phyloP scores from a whole-genome alignment of 2,888 invertebrate genomes.

The Endomychus coccineus region DNA sequence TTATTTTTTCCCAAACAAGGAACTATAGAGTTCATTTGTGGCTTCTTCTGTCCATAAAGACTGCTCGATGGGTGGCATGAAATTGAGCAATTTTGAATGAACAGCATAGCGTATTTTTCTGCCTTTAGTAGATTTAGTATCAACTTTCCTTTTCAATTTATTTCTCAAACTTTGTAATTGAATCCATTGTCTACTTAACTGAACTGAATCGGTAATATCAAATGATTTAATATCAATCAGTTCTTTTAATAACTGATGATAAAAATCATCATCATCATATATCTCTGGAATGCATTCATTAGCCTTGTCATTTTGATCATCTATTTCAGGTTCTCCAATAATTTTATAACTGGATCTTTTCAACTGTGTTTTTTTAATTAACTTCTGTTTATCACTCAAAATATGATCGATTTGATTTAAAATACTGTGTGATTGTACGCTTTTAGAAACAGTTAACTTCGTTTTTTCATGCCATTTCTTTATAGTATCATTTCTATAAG shows the following conservation, averaged over 20 bases:
- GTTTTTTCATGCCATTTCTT: slow-evolving; percentile 96
- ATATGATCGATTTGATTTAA: slow-evolving; percentile 81
- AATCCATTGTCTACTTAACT: slow-evolving; percentile 83
- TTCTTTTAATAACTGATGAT: slow-evolving; percentile 86
- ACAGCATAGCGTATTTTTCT: slow-evolving; percentile 81
- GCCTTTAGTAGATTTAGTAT: slow-evolving; percentile 91
- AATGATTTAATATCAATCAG: slow-evolving; percentile 87
- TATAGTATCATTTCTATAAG: slow-evolving; percentile 71
- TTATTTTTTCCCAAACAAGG: slow-evolving; percentile 63
- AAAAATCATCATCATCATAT: slow-evolving; percentile 96
- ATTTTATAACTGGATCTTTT: slow-evolving; percentile 68
- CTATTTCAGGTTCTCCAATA: slow-evolving; percentile 48
- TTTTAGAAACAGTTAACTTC: slow-evolving; percentile 58
- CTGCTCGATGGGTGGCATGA: slow-evolving; percentile 74
- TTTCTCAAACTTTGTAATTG: slow-evolving; percentile 85
- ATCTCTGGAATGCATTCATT: slow-evolving; percentile 72
- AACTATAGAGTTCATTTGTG: slow-evolving; percentile 71
- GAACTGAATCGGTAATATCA: slow-evolving; percentile 74
- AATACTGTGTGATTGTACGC: slow-evolving; percentile 49
- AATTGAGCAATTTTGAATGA: slow-evolving; percentile 80
- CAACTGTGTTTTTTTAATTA: slow-evolving; percentile 71
- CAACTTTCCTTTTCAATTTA: slow-evolving; percentile 88
- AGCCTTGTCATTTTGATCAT: slow-evolving; percentile 17
- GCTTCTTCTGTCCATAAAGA: slow-evolving; percentile 69
- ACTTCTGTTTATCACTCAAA: slow-evolving; percentile 65